phyloP scores from a whole-genome alignment of 2,888 invertebrate species.

The Tridacna crocea region DNA sequence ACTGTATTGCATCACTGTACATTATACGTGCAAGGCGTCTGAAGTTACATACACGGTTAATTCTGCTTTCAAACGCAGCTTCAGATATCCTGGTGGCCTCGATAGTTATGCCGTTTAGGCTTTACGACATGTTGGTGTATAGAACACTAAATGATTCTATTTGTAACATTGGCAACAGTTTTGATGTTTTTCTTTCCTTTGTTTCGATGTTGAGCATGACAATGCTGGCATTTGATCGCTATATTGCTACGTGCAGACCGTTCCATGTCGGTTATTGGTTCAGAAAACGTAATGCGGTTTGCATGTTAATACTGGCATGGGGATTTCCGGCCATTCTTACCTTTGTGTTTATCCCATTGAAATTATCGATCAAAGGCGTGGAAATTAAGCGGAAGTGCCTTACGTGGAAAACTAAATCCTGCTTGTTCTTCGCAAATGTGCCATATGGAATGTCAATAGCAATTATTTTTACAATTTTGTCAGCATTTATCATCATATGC shows the following conservation, averaged over 20 bases:
- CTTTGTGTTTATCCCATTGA: conserved; percentile 74
- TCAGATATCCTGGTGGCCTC: conserved; percentile 76
- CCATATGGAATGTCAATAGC: conserved; percentile 21
- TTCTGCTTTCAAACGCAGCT: conserved; percentile 76
- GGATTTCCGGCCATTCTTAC: conserved; percentile 74
- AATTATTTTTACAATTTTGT: conserved; percentile 68
- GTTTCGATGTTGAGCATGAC: conserved; percentile 77
- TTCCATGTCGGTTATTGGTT: conserved; percentile 76
- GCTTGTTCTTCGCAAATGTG: conserved; percentile 32
- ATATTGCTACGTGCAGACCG: conserved; percentile 77
- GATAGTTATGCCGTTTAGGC: conserved; percentile 78
- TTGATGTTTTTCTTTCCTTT: conserved; percentile 79
- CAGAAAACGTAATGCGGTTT: conserved; percentile 56
- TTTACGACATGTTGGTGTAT: conserved; percentile 73
- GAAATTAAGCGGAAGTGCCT: conserved; percentile 18
- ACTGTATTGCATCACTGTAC: conserved; percentile 23
- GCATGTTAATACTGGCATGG: conserved; percentile 74
- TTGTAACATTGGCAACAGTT: conserved; percentile 73
- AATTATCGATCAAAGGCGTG: conserved; percentile 31
- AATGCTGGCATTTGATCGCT: conserved; percentile 77
- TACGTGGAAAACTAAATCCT: conserved; percentile 18
- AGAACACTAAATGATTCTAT: conserved; percentile 68
- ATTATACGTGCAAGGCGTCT: conserved; percentile 50
- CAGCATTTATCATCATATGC: conserved; percentile 75
- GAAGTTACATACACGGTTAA: conserved; percentile 74